Percentiles rank a stretch among this genome's conserved stretches.
phyloP scores from a whole-genome alignment of 2,888 invertebrate species.

The Thera obeliscata region DNA sequence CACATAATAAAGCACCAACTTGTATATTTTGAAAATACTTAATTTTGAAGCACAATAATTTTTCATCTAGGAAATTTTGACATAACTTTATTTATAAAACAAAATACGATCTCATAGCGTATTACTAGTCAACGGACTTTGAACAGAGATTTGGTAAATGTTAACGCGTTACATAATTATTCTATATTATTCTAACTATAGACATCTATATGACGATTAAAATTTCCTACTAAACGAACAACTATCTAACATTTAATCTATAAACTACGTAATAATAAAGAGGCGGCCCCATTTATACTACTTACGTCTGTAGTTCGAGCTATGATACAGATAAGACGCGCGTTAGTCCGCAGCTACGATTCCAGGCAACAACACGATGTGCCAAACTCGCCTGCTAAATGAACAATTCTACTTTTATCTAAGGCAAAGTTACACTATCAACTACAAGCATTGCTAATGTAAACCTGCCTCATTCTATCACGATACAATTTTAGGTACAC shows the following conservation, averaged over 20 bases:
- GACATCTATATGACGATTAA: slow-evolving; percentile 69
- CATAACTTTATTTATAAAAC: slow-evolving; percentile 31
- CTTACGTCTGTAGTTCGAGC: slow-evolving; percentile 44
- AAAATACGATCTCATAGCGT: slow-evolving; percentile 34
- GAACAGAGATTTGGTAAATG: slow-evolving; percentile 77
- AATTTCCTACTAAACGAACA: slow-evolving; percentile 72
- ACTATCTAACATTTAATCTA: slow-evolving; percentile 62
- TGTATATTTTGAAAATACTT: slow-evolving; percentile 55
- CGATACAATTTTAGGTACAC: slow-evolving; percentile 43
- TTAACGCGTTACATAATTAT: slow-evolving; percentile 59
- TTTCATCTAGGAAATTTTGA: slow-evolving; percentile 26
- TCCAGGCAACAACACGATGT: slow-evolving; percentile 1
- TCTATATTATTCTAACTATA: slow-evolving; percentile 66
- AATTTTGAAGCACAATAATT: slow-evolving; percentile 51
- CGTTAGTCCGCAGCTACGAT: slow-evolving; percentile 10
- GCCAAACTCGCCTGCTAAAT: slow-evolving; percentile 25
- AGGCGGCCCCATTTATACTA: slow-evolving; percentile 81
- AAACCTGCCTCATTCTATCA: slow-evolving; percentile 41
- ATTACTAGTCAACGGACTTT: slow-evolving; percentile 52
- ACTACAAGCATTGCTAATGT: slow-evolving; percentile 31
- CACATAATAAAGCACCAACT: slow-evolving; percentile 71
- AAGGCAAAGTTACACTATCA: slow-evolving; percentile 34
- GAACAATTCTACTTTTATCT: slow-evolving; percentile 26
- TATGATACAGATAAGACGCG: slow-evolving; percentile 29
- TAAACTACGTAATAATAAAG: slow-evolving; percentile 67